A percentile compares a stretch with the other conserved stretches of the same genome.
Evolutionary conservation across 2,888 invertebrate species (phyloP).

Genomic region (Aspidiotus destructor): DNA sequence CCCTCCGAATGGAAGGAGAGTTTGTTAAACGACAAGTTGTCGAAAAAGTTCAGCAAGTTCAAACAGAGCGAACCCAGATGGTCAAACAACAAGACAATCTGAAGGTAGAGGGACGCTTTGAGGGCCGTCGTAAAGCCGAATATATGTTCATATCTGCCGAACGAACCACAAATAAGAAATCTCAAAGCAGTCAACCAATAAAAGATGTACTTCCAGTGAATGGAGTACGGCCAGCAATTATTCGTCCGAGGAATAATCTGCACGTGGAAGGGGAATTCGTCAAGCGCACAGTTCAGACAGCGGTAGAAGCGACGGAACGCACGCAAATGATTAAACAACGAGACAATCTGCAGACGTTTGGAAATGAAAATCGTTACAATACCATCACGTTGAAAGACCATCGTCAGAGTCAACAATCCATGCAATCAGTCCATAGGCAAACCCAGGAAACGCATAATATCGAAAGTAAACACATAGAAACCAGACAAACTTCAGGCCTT

Average conservation of each 20-base stretch:
- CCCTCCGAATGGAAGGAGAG: slow-evolving; percentile 47
- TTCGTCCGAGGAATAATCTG: slow-evolving; percentile 41
- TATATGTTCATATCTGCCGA: slow-evolving; percentile 35
- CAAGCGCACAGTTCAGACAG: slow-evolving; percentile 39
- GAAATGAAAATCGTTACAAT: slow-evolving; percentile 43
- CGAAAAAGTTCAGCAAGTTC: slow-evolving; percentile 34
- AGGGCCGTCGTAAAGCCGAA: slow-evolving; percentile 35
- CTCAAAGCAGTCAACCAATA: slow-evolving; percentile 44
- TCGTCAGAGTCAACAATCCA: slow-evolving; percentile 7
- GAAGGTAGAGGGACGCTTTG: slow-evolving; percentile 39
- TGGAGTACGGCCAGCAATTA: slow-evolving; percentile 39
- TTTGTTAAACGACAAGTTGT: slow-evolving; percentile 37
- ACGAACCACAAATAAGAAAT: slow-evolving; percentile 35
- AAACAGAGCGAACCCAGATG: slow-evolving; percentile 48
- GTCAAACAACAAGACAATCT: slow-evolving; percentile 40
- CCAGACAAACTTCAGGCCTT: slow-evolving; percentile 9
- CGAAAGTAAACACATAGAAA: slow-evolving; percentile 11
- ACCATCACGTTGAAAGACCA: slow-evolving; percentile 18
- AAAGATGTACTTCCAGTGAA: slow-evolving; percentile 41
- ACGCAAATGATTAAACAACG: slow-evolving; percentile 43
- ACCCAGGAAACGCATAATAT: slow-evolving; percentile 1
- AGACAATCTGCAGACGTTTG: slow-evolving; percentile 39
- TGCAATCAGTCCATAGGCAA: background rate
- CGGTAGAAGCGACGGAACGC: slow-evolving; percentile 44
- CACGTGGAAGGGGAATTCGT: slow-evolving; percentile 41